Conservation (phyloP, 2,113 vertebrate genomes). For the Catagonus wagneri region DNA sequence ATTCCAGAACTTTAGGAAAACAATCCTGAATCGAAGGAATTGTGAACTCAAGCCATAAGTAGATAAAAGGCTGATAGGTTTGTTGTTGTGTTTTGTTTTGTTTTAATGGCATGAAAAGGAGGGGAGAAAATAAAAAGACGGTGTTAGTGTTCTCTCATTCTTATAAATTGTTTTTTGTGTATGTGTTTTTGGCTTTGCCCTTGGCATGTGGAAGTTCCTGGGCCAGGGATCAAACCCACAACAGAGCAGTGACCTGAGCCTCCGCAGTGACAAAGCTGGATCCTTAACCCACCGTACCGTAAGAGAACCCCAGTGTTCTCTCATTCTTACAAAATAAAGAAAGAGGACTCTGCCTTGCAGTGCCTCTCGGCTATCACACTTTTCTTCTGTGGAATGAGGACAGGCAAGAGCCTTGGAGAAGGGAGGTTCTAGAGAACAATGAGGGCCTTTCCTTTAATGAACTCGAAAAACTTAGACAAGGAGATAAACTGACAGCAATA, state of each 20-base stretch:
- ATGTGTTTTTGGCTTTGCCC: too few species aligned
- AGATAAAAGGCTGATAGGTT: conserved; percentile 13
- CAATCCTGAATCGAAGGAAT: conserved; percentile 11
- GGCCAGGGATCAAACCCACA: too few species aligned
- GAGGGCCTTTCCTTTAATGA: neutral
- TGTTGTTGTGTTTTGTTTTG: too few species aligned
- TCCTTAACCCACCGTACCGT: too few species aligned
- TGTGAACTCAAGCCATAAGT: conserved; percentile 1
- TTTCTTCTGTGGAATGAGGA: neutral
- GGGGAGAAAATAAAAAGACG: neutral
- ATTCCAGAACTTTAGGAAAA: conserved; percentile 33
- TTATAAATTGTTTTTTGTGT: neutral
- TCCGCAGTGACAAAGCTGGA: too few species aligned
- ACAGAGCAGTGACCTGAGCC: too few species aligned
- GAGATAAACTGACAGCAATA: neutral
- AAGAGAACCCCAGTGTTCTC: too few species aligned
- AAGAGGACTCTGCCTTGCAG: neutral
- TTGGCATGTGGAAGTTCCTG: too few species aligned
- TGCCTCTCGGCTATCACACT: neutral
- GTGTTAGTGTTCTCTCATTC: neutral
- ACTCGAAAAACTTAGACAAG: neutral
- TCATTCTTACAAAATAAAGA: neutral
- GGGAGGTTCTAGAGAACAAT: neutral
- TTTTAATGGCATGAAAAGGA: neutral
- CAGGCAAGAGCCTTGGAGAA: neutral